Evolutionary conservation across 2,797 vertebrate genomes (phyloP), one percentile per base, ranked within the genome.

Genomic region (Tachyglossus aculeatus): DNA sequence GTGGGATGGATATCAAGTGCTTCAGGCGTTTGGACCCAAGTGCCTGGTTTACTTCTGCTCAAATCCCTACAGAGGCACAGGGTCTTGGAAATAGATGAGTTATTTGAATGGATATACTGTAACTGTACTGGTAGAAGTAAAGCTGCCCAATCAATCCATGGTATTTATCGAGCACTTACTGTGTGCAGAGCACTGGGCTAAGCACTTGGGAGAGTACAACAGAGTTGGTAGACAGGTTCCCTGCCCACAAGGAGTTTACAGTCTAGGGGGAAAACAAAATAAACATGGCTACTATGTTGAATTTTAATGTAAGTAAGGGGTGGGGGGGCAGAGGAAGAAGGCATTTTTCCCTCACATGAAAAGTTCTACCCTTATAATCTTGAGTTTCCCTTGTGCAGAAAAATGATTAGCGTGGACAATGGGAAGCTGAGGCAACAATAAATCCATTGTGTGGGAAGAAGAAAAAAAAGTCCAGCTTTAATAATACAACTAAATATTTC

Each of bases 401-500:
- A 74, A 73, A 74, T 83, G 81, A 91, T 85, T 84, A 77, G 73
- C 86, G 71, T 60, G 70, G 82, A 88, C 73, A 80, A 82, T 69
- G 54, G 66, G 82, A 85, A 76, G 72, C 80, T 57, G 2, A 41
- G 1, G 1, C 85, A 81, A 90, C 85, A 91, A 88, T 73, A 84
- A 83, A 87, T 74, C 74, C 82, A 78, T 70, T 87, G 81, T 83
- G 78, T 57, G 36, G 70, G n/a, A n/a, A 71, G 57, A 50, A 81
- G 86, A 83, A 11, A 50, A 81, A 86, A 83, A 11, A 14, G 51
- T 77, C 63, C 66, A 59, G 74, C 63, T 88, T 72, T 84, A 82
- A 86, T 86, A 88, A 82, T 54, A 76, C 77, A 82, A 69, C 57
- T 80, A 87, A 82, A 67, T 77, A 74, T 78, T 86, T 76, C 86